These are phyloP conservation scores for Leptarthrus brevirostris DNA, from an alignment of 2,888 invertebrate species.

Conservation along the genomic window DNA sequence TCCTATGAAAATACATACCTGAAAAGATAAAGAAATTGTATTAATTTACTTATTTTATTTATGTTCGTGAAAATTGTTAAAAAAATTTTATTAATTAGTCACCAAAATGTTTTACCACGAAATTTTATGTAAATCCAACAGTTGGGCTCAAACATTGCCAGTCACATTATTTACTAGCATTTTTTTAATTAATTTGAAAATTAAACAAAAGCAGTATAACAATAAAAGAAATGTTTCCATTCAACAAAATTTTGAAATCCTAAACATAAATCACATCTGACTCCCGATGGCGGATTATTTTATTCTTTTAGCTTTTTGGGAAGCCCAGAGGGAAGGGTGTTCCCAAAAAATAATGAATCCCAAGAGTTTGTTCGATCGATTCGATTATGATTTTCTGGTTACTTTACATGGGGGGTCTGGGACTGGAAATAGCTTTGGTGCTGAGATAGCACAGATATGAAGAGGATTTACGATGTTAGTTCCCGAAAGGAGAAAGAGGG, in stretches of 20 bases:
- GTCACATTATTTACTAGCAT: background rate
- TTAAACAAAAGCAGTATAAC: background rate
- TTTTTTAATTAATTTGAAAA: background rate
- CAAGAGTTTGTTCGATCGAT: constrained; percentile 27
- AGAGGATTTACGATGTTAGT: background rate
- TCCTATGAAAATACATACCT: constrained; percentile 47
- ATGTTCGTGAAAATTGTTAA: no score
- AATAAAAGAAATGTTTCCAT: background rate
- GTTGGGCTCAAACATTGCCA: no score
- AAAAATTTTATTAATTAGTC: background rate
- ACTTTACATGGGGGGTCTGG: background rate
- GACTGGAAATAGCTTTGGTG: background rate
- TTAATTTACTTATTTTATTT: no score
- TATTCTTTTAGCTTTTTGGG: background rate
- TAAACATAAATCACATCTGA: background rate
- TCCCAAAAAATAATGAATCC: constrained; percentile 17
- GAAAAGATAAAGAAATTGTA: constrained; percentile 38
- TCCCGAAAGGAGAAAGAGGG: background rate
- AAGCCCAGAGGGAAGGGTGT: background rate
- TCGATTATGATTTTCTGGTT: constrained; percentile 17
- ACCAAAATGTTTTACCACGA: no score
- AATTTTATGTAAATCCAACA: no score
- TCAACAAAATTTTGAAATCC: background rate
- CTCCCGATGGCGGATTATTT: background rate
- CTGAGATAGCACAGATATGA: constrained; percentile 1